phyloP scores from a whole-genome alignment of 2,113 vertebrate species.

The Tetrax tetrax region DNA sequence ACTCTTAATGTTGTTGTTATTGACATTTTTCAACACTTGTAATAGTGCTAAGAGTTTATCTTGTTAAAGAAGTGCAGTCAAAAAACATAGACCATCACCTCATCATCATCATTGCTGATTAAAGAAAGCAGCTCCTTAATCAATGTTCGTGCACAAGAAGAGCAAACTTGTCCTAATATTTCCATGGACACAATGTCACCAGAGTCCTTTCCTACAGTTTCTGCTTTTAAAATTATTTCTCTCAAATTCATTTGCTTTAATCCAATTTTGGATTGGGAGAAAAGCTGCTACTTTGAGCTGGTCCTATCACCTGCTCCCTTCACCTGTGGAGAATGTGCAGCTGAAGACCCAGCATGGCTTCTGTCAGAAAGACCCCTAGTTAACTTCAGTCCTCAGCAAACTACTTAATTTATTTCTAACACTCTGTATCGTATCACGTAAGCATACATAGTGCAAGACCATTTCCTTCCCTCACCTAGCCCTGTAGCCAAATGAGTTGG shows the following conservation, averaged over 20 bases:
- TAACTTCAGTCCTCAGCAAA: neutral
- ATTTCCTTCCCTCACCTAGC: neutral
- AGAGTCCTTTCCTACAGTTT: neutral
- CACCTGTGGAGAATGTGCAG: neutral
- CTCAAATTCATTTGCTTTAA: neutral
- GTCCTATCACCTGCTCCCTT: neutral
- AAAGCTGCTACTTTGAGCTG: neutral
- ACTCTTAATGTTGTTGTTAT: neutral
- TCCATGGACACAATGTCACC: neutral
- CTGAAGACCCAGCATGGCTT: neutral
- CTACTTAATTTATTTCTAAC: neutral
- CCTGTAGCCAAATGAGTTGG: neutral
- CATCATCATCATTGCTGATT: neutral
- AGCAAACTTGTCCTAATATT: neutral
- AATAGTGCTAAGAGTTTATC: neutral
- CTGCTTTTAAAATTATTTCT: neutral
- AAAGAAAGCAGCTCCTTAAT: neutral
- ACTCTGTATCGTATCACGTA: fast-evolving
- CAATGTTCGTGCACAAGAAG: neutral
- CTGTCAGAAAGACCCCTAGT: neutral
- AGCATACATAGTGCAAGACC: neutral
- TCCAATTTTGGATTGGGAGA: neutral
- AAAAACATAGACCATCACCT: neutral
- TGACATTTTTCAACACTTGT: neutral
- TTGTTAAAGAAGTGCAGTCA: neutral